These are phyloP conservation scores for Agelas oroides DNA, from an alignment of 37 sponge, comb jelly and placozoan genomes.

Conservation along the genomic window DNA sequence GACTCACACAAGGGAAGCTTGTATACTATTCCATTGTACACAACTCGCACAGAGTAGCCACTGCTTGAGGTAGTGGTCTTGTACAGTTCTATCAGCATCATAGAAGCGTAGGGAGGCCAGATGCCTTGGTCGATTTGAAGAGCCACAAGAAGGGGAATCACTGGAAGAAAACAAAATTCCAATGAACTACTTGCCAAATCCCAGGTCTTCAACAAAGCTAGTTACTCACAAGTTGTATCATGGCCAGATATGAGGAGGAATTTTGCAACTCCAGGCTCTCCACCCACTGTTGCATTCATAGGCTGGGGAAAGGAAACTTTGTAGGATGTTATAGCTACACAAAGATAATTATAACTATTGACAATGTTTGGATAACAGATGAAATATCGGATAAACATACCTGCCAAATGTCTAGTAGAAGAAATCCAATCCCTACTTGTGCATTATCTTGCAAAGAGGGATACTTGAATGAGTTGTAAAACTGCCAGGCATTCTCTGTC, in stretches of 20 bases:
- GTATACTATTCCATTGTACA: slow-evolving; percentile 48
- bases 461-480: slow-evolving; percentile 30
- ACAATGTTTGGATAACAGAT: too few relatives aligned
- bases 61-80: not conserved
- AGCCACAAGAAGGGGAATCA: slow-evolving; percentile 49
- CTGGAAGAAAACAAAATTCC: slow-evolving; percentile 16
- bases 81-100: slow-evolving; percentile 57
- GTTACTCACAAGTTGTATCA: slow-evolving; percentile 50
- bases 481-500: slow-evolving; percentile 40
- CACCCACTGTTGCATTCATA: slow-evolving; percentile 26
- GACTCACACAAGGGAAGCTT: slow-evolving; percentile 15
- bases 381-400: too few relatives aligned
- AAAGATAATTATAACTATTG: too few relatives aligned
- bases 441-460: slow-evolving; percentile 45
- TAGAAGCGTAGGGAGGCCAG: slow-evolving; percentile 60
- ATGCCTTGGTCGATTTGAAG: slow-evolving; percentile 37
- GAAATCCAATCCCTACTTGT: slow-evolving; percentile 50
- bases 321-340: too few relatives aligned
- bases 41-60: slow-evolving; percentile 28
- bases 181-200: not conserved
- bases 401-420: slow-evolving; percentile 54
- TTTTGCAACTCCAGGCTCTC: slow-evolving; percentile 8
- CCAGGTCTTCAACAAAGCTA: not conserved
- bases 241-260: slow-evolving; percentile 57
- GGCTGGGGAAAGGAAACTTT: slow-evolving; percentile 8